Percentiles rank a stretch among this genome's conserved stretches.
These are phyloP conservation scores for Megaptera novaeangliae DNA, from an alignment of 2,113 vertebrate species.

Conservation along the genomic window DNA sequence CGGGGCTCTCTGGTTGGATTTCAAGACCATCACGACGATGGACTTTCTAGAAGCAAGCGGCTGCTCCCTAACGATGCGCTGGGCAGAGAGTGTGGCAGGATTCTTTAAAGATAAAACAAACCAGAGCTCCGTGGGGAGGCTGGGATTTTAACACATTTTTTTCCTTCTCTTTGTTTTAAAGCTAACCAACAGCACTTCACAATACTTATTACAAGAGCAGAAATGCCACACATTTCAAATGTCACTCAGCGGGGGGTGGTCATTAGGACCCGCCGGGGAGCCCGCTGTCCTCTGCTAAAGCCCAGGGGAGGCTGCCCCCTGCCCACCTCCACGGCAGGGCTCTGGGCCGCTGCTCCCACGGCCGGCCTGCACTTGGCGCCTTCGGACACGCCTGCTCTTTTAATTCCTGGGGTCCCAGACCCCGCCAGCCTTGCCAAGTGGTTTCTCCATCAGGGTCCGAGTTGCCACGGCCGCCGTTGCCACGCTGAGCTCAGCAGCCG, in stretches of 20 bases:
- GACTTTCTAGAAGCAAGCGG: conserved; percentile 44
- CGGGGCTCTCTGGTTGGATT: background rate
- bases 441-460: background rate
- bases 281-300: background rate
- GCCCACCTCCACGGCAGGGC: background rate
- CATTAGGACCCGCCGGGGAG: conserved; percentile 62
- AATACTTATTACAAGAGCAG: conserved; percentile 30
- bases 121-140: conserved; percentile 39
- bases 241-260: background rate
- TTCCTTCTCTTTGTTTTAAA: conserved; percentile 2
- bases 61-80: conserved; percentile 16
- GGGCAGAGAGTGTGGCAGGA: background rate
- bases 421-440: rapidly evolving
- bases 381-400: background rate
- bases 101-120: conserved; percentile 41
- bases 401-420: background rate
- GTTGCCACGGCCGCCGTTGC: background rate
- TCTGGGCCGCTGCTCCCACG: background rate
- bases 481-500: background rate
- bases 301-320: background rate
- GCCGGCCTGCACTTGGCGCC: background rate
- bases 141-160: background rate
- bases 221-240: background rate
- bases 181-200: conserved; percentile 43
- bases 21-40: background rate